Percentiles rank a stretch among this genome's conserved stretches.
phyloP scores from a whole-genome alignment of 2,888 invertebrate species.

The Corbicula japonica region DNA sequence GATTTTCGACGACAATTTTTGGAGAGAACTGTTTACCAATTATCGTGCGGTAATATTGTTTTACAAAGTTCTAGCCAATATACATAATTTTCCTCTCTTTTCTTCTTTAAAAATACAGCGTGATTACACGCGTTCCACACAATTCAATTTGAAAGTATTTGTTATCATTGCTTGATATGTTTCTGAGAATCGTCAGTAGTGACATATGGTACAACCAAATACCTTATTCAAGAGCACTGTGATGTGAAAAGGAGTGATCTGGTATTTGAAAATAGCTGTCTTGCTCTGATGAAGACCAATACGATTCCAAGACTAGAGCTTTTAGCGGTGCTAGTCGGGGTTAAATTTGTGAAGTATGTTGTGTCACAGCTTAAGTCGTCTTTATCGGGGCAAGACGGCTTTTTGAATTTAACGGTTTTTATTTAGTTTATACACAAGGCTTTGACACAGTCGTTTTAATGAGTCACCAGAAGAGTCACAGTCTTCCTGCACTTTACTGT shows the following conservation, averaged over 20 bases:
- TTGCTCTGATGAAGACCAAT: slow-evolving; percentile 5
- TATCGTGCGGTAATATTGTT: too few species aligned
- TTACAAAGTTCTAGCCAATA: too few species aligned
- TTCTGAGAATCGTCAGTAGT: slow-evolving; percentile 5
- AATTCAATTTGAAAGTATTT: too few species aligned
- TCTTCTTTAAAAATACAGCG: too few species aligned
- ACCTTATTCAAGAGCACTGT: not conserved
- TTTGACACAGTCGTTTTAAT: not conserved
- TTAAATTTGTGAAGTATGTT: slow-evolving; percentile 1
- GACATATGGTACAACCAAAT: slow-evolving; percentile 14
- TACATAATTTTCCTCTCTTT: too few species aligned
- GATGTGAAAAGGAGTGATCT: not conserved
- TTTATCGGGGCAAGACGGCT: too few species aligned
- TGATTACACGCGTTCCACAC: too few species aligned
- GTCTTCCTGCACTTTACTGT: not conserved
- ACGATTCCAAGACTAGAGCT: slow-evolving; percentile 10
- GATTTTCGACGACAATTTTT: too few species aligned
- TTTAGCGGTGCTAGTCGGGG: slow-evolving; percentile 10
- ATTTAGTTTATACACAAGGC: too few species aligned
- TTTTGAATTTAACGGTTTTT: too few species aligned
- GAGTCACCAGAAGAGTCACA: slow-evolving; percentile 3
- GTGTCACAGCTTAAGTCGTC: not conserved
- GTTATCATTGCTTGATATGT: too few species aligned
- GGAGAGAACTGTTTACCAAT: too few species aligned
- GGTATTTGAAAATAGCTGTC: not conserved